These are phyloP conservation scores for Euplexia lucipara DNA, from an alignment of 2,888 invertebrate genomes.

Conservation along the genomic window DNA sequence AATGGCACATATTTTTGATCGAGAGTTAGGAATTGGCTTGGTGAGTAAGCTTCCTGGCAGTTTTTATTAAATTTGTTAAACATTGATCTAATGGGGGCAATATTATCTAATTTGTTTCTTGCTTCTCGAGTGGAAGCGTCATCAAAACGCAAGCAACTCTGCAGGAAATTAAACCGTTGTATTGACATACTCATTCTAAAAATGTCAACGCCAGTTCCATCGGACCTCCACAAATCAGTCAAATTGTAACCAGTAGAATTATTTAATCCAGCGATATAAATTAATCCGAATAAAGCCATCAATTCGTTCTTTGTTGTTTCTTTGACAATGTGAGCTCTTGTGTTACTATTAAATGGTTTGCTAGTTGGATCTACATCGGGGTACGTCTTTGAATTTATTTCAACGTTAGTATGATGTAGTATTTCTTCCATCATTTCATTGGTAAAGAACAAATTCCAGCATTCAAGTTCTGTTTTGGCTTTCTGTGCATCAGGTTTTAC, in stretches of 20 bases:
- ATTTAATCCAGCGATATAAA: constrained; percentile 45
- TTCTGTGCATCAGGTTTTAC: constrained; percentile 17
- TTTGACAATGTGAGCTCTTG: constrained; percentile 17
- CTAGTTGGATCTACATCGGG: background rate
- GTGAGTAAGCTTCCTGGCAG: constrained; percentile 32
- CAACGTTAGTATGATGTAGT: constrained; percentile 21
- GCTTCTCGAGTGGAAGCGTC: constrained; percentile 24
- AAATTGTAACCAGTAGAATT: constrained; percentile 37
- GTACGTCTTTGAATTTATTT: constrained; percentile 24
- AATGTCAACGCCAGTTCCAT: constrained; percentile 49
- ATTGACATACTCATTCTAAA: constrained; percentile 50
- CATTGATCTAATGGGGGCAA: constrained; percentile 22
- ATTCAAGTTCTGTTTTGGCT: constrained; percentile 43
- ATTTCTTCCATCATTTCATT: constrained; percentile 30
- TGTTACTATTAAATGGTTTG: background rate
- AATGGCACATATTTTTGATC: constrained; percentile 40
- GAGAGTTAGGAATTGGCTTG: constrained; percentile 27
- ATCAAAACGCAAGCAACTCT: constrained; percentile 41
- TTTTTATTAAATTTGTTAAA: constrained; percentile 34
- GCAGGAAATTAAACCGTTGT: constrained; percentile 46
- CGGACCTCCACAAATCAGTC: constrained; percentile 46
- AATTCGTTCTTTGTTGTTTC: constrained; percentile 32
- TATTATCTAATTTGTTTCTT: constrained; percentile 25
- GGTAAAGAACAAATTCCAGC: constrained; percentile 38
- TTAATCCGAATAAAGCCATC: constrained; percentile 40